A percentile compares a stretch with the other conserved stretches of the same genome.
These are phyloP conservation scores for Eupristina koningsbergeri DNA, from an alignment of 1,140 invertebrate species.

Conservation along the genomic window DNA sequence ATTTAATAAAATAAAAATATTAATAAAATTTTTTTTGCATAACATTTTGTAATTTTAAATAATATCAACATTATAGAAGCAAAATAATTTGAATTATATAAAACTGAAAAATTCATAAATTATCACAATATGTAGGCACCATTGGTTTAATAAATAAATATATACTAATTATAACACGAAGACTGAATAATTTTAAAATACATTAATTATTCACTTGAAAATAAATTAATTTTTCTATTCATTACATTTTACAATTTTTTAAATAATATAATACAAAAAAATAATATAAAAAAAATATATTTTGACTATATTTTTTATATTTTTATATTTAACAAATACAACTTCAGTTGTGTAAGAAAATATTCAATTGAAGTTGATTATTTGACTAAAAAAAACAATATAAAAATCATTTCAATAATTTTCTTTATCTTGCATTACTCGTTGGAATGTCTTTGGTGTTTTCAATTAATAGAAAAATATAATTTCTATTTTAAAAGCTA, in stretches of 20 bases:
- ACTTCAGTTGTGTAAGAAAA: not conserved
- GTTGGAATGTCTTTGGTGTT: constrained; percentile 54
- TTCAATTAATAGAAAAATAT: constrained; percentile 35
- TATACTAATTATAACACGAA: not conserved
- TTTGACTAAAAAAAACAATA: not conserved
- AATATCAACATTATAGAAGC: not conserved
- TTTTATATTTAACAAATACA: not conserved
- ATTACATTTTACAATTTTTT: not conserved
- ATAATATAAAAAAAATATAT: constrained; percentile 11
- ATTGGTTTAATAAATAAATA: constrained; percentile 47
- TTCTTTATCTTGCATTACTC: not conserved
- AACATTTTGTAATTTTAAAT: not conserved
- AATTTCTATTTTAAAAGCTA: constrained; percentile 59
- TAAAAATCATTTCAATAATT: not conserved
- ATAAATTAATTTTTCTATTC: constrained; percentile 34
- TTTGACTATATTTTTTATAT: constrained; percentile 24
- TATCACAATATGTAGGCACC: constrained; percentile 51
- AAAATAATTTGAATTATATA: not conserved
- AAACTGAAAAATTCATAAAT: constrained; percentile 20
- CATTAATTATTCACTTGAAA: not conserved
- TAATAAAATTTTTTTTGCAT: constrained; percentile 26
- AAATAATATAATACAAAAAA: not conserved
- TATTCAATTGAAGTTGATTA: not conserved
- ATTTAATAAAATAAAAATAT: no score
- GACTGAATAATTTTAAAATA: not conserved